Evolutionary conservation across 2,888 invertebrate species (phyloP).

Genomic region (Caenorhabditis parvicauda): DNA sequence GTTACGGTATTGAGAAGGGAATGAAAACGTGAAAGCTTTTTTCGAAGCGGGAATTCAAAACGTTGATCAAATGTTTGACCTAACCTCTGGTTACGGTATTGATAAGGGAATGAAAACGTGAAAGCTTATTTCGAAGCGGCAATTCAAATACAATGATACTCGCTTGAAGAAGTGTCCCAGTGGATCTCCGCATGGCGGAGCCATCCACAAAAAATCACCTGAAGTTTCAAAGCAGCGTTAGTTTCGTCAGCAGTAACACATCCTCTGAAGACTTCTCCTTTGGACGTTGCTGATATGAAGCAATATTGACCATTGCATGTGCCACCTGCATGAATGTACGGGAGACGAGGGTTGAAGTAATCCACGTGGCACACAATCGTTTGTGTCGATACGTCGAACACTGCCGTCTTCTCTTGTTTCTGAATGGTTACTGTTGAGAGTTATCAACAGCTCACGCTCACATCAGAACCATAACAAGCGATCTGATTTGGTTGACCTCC

Average conservation of each 20-base stretch:
- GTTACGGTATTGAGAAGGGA: no score
- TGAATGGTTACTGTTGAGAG: conserved; percentile 6
- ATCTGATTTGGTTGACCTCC: conserved; percentile 17
- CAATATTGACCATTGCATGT: conserved; percentile 33
- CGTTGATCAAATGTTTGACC: not conserved
- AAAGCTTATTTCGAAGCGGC: no score
- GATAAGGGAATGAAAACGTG: no score
- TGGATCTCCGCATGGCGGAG: conserved; percentile 9
- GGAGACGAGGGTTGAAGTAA: conserved; percentile 31
- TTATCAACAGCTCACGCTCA: not conserved
- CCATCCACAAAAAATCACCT: no score
- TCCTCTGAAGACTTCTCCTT: conserved; percentile 37
- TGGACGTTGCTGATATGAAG: conserved; percentile 36
- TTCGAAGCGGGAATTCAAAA: not conserved
- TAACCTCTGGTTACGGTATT: no score
- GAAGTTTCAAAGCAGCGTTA: not conserved
- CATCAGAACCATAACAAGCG: conserved; percentile 26
- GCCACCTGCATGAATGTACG: conserved; percentile 25
- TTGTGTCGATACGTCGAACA: conserved; percentile 9
- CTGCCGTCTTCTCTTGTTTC: conserved; percentile 10
- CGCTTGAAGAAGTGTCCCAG: conserved; percentile 17
- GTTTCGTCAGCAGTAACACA: conserved; percentile 20
- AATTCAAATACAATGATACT: no score
- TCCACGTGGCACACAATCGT: conserved; percentile 33
- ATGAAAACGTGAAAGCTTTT: not conserved